Evolutionary conservation across 2,113 vertebrate genomes (phyloP).

Genomic region (Oncorhynchus keta): DNA sequence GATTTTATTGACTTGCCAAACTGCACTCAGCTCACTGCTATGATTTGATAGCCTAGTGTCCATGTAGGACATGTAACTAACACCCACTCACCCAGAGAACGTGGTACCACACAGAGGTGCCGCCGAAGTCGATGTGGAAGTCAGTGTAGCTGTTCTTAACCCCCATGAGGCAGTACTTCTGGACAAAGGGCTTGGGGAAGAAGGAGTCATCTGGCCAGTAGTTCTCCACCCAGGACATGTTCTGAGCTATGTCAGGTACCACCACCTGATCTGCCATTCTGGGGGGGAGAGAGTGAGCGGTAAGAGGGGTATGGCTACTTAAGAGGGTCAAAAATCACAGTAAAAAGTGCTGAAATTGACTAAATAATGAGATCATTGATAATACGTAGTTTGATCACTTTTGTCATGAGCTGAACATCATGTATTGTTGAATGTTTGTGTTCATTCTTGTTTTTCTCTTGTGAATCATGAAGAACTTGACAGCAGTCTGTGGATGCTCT

Average conservation of each 20-base stretch:
- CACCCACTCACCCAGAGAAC: conserved; percentile 89
- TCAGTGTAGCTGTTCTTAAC: conserved; percentile 97
- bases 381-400: no score
- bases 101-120: conserved; percentile 99
- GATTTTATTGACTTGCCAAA: not conserved
- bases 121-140: conserved; percentile 99
- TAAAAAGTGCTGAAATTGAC: no score
- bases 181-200: conserved; percentile 98
- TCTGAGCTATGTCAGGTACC: conserved; percentile 93
- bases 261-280: conserved; percentile 97
- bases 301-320: no score
- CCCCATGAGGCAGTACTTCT: conserved; percentile 99
- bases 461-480: no score
- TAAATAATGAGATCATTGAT: no score
- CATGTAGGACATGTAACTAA: not conserved
- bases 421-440: no score
- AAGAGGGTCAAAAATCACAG: no score
- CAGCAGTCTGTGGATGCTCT: no score
- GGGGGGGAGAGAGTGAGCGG: conserved; percentile 2
- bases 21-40: not conserved
- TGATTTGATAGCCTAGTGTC: not conserved
- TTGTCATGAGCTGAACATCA: no score
- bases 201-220: conserved; percentile 99
- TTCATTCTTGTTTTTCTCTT: no score
- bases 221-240: conserved; percentile 99